Evolutionary conservation across 64 coral and sea anemone species (phyloP).

Genomic region (Trachythela sp.): DNA sequence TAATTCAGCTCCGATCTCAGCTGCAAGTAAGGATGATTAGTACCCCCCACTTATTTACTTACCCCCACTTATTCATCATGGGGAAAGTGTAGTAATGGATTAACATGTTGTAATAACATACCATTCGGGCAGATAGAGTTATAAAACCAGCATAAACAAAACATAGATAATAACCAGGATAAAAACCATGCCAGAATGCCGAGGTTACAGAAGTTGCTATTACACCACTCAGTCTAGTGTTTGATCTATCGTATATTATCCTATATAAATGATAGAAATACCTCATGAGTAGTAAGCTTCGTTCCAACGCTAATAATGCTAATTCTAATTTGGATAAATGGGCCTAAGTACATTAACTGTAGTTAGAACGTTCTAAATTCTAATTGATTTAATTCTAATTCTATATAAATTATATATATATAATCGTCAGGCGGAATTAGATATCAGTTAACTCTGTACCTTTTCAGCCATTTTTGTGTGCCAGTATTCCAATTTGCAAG

Average conservation of each 20-base stretch:
- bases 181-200: slow-evolving; percentile 20
- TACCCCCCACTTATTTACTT: too few species aligned
- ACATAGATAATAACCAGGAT: slow-evolving; percentile 13
- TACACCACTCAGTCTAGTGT: neutral
- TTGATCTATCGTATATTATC: neutral
- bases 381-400: neutral
- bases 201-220: neutral
- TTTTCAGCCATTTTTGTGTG: neutral
- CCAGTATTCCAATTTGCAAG: neutral
- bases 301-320: too few species aligned
- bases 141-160: neutral
- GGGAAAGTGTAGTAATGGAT: too few species aligned
- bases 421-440: too few species aligned
- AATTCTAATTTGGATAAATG: too few species aligned
- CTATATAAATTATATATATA: neutral
- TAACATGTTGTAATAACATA: neutral
- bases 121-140: neutral
- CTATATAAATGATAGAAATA: too few species aligned
- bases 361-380: too few species aligned
- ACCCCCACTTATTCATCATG: too few species aligned
- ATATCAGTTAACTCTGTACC: neutral
- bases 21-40: too few species aligned
- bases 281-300: too few species aligned
- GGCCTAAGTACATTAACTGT: too few species aligned
- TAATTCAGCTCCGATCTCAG: too few species aligned